A percentile compares a stretch with the other conserved stretches of the same genome.
phyloP scores from a whole-genome alignment of 2,797 vertebrate genomes.

The Oryzias dopingdopingensis region DNA sequence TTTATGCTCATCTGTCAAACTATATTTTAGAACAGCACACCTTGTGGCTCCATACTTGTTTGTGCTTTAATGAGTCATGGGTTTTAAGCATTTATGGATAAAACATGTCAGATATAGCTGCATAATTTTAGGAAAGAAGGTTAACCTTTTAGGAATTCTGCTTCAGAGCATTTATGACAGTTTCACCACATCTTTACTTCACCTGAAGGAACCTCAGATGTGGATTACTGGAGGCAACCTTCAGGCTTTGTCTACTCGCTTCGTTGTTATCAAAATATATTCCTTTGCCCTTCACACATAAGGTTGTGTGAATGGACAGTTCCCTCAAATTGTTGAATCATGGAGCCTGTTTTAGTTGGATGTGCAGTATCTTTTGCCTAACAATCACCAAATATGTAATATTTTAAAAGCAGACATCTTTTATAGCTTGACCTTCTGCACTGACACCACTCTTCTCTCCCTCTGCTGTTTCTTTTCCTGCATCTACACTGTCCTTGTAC shows the following conservation, averaged over 20 bases:
- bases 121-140: no score
- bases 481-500: constrained; percentile 9
- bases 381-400: constrained; percentile 47
- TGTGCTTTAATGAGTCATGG: no score
- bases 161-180: not conserved
- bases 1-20: no score
- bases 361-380: constrained; percentile 42
- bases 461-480: constrained; percentile 12
- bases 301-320: constrained; percentile 20
- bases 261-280: no score
- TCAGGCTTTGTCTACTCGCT: constrained; percentile 1
- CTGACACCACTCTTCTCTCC: constrained; percentile 24
- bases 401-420: constrained; percentile 52
- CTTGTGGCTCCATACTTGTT: no score
- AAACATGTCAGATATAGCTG: no score
- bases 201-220: not conserved
- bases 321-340: constrained; percentile 38
- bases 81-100: no score
- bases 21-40: no score
- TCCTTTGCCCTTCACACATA: constrained; percentile 11
- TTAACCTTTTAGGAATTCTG: no score
- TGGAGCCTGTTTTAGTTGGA: constrained; percentile 35
- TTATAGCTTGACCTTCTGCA: constrained; percentile 64
- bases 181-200: not conserved
- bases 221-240: not conserved